phyloP scores from a whole-genome alignment of 2,888 invertebrate genomes.

The Metellina segmentata region DNA sequence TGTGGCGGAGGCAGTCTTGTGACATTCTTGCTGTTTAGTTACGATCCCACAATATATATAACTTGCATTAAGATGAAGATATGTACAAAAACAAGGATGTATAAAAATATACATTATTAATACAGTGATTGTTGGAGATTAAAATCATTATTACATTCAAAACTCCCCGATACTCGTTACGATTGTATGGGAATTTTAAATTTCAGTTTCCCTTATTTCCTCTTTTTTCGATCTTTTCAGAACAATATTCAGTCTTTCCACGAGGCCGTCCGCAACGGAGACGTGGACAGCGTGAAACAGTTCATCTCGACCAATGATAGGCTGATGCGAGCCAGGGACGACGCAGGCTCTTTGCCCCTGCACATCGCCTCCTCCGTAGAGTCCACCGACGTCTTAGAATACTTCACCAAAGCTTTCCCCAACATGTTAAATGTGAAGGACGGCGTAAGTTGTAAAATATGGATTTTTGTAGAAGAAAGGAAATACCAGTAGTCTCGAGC shows the following conservation, averaged over 20 bases:
- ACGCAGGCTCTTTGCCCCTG: conserved; percentile 77
- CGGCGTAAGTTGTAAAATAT: conserved; percentile 44
- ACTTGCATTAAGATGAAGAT: too few relatives aligned
- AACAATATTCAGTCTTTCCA: conserved; percentile 64
- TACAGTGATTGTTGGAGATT: too few relatives aligned
- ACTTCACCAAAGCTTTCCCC: conserved; percentile 76
- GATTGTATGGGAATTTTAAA: too few relatives aligned
- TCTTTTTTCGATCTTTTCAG: conserved; percentile 15
- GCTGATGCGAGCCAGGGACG: conserved; percentile 77
- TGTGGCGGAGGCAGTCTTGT: too few relatives aligned
- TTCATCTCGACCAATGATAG: conserved; percentile 69
- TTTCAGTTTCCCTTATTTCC: neutral
- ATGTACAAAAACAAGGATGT: too few relatives aligned
- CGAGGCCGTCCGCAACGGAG: conserved; percentile 72
- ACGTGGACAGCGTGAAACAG: conserved; percentile 69
- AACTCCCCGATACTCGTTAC: too few relatives aligned
- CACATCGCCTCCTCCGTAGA: conserved; percentile 76
- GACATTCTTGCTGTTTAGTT: too few relatives aligned
- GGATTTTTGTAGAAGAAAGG: neutral
- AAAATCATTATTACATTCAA: too few relatives aligned
- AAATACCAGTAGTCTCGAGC: neutral
- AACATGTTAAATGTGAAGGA: conserved; percentile 72
- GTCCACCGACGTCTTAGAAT: conserved; percentile 74
- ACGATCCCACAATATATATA: too few relatives aligned
- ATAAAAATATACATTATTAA: too few relatives aligned